Base-by-base conservation (phyloP, 2,888 invertebrate genomes). In the Phalera bucephala region DNA sequence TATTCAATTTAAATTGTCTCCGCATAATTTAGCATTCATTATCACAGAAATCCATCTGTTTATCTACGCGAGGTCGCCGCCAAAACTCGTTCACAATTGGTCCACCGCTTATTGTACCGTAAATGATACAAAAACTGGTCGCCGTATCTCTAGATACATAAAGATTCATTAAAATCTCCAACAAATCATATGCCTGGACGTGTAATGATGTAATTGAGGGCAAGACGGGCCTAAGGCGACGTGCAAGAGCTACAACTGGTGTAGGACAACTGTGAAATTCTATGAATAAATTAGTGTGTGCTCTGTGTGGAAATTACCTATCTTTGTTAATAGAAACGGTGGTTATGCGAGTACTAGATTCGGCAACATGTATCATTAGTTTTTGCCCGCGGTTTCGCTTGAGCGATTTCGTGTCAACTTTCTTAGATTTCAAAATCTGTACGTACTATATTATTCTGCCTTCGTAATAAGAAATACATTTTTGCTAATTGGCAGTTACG, bases 281-380 rank as follows among this genome's bases (percentile, higher is more conserved):
- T 71, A 76, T 76, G 75, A 73, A 76, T 75, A 74, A 72, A 78
- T 78, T 78, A 66, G 54, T 43, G 33, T 23, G 22, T 41, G 40
- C 53, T 49, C 59, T 58, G 45, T 61, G 65, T 60, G 57, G 61
- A 64, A 68, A 68, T 68, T 60, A 54, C 55, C 45, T 56, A 55
- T 58, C 65, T 60, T 56, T 50, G 56, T 54, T 58, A 63, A 57
- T 57, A 57, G 54, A 55, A 54, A 52, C 42, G 31, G n/a, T n/a
- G n/a, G n/a, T n/a, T n/a, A n/a, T n/a, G n/a, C n/a, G n/a, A n/a
- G n/a, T n/a, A n/a, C n/a, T n/a, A n/a, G n/a, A n/a, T n/a, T n/a
- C n/a, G n/a, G n/a, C n/a, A n/a, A n/a, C n/a, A n/a, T n/a, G n/a
- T n/a, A n/a, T n/a, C n/a, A n/a, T n/a, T n/a, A n/a, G n/a, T n/a